Percentiles rank a stretch among this genome's conserved stretches.
These are phyloP conservation scores for Ceratoteleas bidentatus DNA, from an alignment of 1,140 invertebrate species.

Conservation along the genomic window DNA sequence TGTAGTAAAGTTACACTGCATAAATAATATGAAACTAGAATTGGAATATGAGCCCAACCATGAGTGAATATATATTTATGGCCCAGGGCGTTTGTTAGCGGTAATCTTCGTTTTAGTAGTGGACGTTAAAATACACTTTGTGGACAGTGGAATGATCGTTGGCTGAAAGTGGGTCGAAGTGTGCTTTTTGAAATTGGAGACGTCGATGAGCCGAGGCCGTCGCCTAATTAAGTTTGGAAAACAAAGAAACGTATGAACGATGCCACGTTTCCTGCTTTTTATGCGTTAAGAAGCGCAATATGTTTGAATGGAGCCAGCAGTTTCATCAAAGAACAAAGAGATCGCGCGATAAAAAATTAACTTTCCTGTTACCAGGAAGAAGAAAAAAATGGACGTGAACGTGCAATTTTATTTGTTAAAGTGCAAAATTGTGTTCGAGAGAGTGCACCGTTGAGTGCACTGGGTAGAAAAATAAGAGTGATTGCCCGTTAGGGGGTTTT, in stretches of 20 bases:
- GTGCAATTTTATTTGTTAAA: neutral
- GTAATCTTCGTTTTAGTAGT: too few species aligned
- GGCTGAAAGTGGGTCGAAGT: slow-evolving; percentile 29
- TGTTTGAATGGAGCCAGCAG: slow-evolving; percentile 13
- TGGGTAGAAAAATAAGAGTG: too few species aligned
- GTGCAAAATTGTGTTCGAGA: neutral
- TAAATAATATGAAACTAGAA: too few species aligned
- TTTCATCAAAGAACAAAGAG: slow-evolving; percentile 41
- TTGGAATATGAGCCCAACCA: too few species aligned
- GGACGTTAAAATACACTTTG: neutral
- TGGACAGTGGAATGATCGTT: slow-evolving; percentile 7
- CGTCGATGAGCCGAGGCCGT: slow-evolving; percentile 15
- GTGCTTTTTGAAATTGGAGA: slow-evolving; percentile 43
- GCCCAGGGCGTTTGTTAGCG: too few species aligned
- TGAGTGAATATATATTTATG: too few species aligned
- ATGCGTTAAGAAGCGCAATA: slow-evolving; percentile 30
- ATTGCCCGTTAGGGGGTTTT: too few species aligned
- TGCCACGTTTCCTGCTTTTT: slow-evolving; percentile 38
- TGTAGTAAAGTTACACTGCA: too few species aligned
- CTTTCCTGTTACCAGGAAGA: neutral
- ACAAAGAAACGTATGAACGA: slow-evolving; percentile 30
- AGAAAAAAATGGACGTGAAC: neutral
- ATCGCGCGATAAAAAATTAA: slow-evolving; percentile 15
- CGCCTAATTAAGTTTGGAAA: slow-evolving; percentile 26
- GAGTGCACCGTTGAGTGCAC: too few species aligned